Evolutionary conservation across 2,888 invertebrate genomes (phyloP), one percentile per base, ranked within the genome.

Genomic region (Griposia aprilina): DNA sequence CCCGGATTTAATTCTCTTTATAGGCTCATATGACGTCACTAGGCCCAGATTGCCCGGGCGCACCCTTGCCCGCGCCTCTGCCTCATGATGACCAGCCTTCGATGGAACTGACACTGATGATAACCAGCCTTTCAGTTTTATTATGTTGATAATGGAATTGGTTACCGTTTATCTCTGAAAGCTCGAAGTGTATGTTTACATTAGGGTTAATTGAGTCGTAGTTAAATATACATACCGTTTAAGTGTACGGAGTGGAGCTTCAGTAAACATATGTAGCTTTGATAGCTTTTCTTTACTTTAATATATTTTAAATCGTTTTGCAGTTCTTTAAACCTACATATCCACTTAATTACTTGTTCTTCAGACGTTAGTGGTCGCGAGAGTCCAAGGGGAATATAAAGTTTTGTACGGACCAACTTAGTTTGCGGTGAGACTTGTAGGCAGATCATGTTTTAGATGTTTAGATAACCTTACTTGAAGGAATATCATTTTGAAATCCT

Each of bases 11-110:
- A 88, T 88, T 86, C 83, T 48, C 55, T 87, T 81, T 88, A 88
- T 87, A 83, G 81, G 78, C 85, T 68, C 84, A 77, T 62, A 83
- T 92, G 92, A 91, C 91, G 91, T 92, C 90, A 89, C 82, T 20
- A 62, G 48, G 63, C 78, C 66, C 26, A 80, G 88, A 87, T 88
- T 86, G 80, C 73, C 68, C 80, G 81, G 81, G 63, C 90, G 76
- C 89, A 71, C 89, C 89, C 74, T 30, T 45, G 36, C 72, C 87
- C 88, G 69, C 85, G 73, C 88, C 89, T 79, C 71, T 74, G 48
- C 68, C 62, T 74, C 71, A 41, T 82, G 72, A 77, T 70, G 73
- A 67, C 60, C 81, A 76, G 45, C 70, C 76, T 50, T 80, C 81
- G 82, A 78, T 81, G 74, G 68, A n/a, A 66, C 75, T 81, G 84